phyloP scores from a whole-genome alignment of 2,113 vertebrate genomes.

The Amphilophus citrinellus region DNA sequence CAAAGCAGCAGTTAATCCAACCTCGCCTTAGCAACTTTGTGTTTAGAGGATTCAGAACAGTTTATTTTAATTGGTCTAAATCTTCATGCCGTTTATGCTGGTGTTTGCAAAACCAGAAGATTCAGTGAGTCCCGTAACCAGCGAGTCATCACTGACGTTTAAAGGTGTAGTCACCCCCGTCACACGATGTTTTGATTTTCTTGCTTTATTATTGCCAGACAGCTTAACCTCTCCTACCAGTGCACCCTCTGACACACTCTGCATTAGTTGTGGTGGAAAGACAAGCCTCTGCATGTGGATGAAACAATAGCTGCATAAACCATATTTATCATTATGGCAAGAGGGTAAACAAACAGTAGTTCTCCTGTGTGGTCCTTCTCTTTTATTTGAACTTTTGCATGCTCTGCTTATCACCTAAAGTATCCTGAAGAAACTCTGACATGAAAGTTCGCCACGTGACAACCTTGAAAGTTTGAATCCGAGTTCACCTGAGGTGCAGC shows the following conservation, averaged over 20 bases:
- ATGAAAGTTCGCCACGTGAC: neutral
- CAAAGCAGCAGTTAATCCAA: neutral
- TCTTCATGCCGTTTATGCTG: neutral
- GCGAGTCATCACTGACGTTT: neutral
- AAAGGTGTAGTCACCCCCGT: slow-evolving; percentile 21
- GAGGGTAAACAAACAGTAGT: slow-evolving; percentile 26
- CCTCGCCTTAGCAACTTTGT: neutral
- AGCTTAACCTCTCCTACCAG: slow-evolving; percentile 14
- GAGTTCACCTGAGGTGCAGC: neutral
- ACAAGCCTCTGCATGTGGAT: slow-evolving; percentile 38
- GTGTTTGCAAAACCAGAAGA: neutral
- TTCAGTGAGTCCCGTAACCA: neutral
- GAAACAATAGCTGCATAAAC: slow-evolving; percentile 44
- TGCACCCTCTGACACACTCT: neutral
- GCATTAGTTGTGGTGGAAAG: slow-evolving; percentile 11
- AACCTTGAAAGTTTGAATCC: neutral
- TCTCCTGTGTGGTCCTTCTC: neutral
- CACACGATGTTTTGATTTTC: slow-evolving; percentile 11
- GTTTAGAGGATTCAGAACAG: neutral
- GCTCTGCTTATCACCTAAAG: neutral
- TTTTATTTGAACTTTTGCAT: neutral
- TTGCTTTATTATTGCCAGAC: neutral
- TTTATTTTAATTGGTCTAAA: neutral
- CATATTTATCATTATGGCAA: slow-evolving; percentile 53
- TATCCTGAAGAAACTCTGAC: slow-evolving; percentile 1